phyloP scores from a whole-genome alignment of 2,888 invertebrate species.

The Arenicola marina region DNA sequence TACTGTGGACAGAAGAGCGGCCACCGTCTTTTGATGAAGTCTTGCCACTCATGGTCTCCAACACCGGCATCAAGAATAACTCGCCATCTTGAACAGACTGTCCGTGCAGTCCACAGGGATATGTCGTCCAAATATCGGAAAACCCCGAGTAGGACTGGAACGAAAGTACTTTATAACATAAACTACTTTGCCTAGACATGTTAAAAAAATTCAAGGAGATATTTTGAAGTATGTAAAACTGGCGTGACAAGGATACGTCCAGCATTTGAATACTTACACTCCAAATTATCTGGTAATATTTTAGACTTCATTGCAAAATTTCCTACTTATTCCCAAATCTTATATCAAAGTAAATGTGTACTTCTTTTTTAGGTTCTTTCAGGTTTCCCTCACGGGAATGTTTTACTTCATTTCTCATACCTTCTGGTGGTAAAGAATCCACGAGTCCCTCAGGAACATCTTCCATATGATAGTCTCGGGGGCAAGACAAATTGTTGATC shows the following conservation, averaged over 20 bases:
- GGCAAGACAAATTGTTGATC: slow-evolving; percentile 66
- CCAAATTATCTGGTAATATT: background rate
- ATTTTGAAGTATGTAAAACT: too few relatives aligned
- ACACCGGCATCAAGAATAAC: slow-evolving; percentile 79
- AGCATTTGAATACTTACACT: background rate
- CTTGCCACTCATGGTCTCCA: slow-evolving; percentile 79
- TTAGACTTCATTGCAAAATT: too few relatives aligned
- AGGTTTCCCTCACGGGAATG: too few relatives aligned
- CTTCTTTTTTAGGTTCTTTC: too few relatives aligned
- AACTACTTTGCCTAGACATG: too few relatives aligned
- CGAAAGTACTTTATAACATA: too few relatives aligned
- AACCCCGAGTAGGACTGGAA: slow-evolving; percentile 75
- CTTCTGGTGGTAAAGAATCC: slow-evolving; percentile 76
- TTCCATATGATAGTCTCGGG: slow-evolving; percentile 65
- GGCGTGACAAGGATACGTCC: too few relatives aligned
- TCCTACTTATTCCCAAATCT: too few relatives aligned
- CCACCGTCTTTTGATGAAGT: slow-evolving; percentile 79
- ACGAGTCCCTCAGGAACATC: slow-evolving; percentile 70
- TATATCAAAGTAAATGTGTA: background rate
- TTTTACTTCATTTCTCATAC: too few relatives aligned
- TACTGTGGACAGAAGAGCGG: slow-evolving; percentile 81
- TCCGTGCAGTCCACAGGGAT: slow-evolving; percentile 85
- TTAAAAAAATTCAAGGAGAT: too few relatives aligned
- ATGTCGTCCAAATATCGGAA: slow-evolving; percentile 90
- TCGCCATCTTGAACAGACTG: slow-evolving; percentile 84